These are phyloP conservation scores for Enoplosus armatus DNA, from an alignment of 2,797 vertebrate species.

Conservation along the genomic window DNA sequence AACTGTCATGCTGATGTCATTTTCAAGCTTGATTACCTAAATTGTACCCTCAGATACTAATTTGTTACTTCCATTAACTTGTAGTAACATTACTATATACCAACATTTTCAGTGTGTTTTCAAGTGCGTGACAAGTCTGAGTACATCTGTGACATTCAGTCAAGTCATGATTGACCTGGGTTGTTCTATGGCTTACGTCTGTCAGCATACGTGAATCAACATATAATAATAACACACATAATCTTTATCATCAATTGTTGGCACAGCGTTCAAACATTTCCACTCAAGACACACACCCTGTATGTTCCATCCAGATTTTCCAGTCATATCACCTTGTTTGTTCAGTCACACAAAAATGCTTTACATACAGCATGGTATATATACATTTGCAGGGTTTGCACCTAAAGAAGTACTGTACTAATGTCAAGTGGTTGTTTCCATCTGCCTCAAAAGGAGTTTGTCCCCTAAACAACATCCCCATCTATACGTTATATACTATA, in stretches of 20 bases:
- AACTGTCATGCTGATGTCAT: background rate
- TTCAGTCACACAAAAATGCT: slow-evolving; percentile 16
- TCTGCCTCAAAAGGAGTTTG: background rate
- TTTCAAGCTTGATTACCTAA: background rate
- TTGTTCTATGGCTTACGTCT: background rate
- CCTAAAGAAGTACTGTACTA: background rate
- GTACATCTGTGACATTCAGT: background rate
- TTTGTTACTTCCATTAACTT: background rate
- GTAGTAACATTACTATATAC: background rate
- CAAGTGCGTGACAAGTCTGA: background rate
- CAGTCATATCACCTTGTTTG: background rate
- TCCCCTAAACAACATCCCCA: background rate
- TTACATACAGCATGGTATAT: background rate
- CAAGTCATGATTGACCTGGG: background rate
- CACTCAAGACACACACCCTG: background rate
- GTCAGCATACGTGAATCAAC: background rate
- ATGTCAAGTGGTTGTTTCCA: background rate
- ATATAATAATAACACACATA: background rate
- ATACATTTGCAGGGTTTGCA: background rate
- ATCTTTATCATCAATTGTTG: background rate
- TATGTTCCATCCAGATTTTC: background rate
- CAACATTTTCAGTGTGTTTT: slow-evolving; percentile 1
- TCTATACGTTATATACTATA: background rate
- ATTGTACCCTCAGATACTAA: background rate
- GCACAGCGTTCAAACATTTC: background rate